These are phyloP conservation scores for Gambusia yucatana DNA, from an alignment of 2,797 vertebrate species.

Conservation along the genomic window DNA sequence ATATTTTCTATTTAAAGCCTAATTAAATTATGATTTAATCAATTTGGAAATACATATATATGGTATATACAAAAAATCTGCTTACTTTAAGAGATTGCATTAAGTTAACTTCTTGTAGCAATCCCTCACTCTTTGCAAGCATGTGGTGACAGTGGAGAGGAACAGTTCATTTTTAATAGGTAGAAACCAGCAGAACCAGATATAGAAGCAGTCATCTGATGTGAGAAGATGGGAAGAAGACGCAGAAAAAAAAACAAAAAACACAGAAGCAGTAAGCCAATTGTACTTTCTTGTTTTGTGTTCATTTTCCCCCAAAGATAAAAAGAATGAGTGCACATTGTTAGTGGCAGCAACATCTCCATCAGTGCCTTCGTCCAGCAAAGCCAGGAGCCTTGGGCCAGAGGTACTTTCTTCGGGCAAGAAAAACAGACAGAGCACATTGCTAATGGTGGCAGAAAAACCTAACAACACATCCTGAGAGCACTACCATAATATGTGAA, in stretches of 20 bases:
- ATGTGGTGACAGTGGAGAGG: background rate
- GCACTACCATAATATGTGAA: background rate
- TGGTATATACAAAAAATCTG: no score
- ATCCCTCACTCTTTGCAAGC: background rate
- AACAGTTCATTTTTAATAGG: background rate
- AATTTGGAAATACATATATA: background rate
- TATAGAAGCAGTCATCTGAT: background rate
- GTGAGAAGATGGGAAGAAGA: background rate
- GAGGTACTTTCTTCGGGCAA: background rate
- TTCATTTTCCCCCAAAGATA: background rate
- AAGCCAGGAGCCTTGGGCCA: background rate
- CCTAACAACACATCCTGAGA: background rate
- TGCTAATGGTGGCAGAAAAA: background rate
- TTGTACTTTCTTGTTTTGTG: background rate
- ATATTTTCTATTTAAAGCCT: background rate
- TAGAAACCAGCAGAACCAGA: background rate
- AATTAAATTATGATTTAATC: background rate
- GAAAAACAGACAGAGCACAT: background rate
- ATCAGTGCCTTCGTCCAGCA: background rate
- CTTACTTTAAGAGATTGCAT: background rate
- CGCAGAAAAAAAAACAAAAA: no score
- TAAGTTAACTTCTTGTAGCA: background rate
- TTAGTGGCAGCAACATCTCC: background rate
- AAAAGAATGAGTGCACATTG: background rate
- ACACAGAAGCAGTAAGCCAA: background rate